Percentiles rank a stretch among this genome's conserved stretches.
Conservation (phyloP, 2,888 invertebrate species). For the Melanargia galathea region DNA sequence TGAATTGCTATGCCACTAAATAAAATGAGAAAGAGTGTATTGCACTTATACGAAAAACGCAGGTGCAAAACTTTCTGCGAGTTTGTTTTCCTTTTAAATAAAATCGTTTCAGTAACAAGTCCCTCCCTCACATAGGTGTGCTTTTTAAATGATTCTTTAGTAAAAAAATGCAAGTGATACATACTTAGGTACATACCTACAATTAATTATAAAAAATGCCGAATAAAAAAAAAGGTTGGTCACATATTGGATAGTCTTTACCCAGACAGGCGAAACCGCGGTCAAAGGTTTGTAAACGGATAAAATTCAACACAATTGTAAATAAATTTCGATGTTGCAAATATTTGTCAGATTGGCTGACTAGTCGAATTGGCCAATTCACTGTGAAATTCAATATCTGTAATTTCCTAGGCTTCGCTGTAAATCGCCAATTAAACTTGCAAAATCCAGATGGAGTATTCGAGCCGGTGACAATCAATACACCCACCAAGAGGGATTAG, state of each 20-base stretch:
- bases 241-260: too few relatives aligned
- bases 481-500: not conserved
- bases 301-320: not conserved
- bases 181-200: too few relatives aligned
- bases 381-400: slow-evolving; percentile 8
- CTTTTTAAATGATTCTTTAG: too few relatives aligned
- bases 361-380: slow-evolving; percentile 10
- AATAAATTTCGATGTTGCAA: not conserved
- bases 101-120: not conserved
- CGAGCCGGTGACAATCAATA: slow-evolving; percentile 7
- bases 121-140: too few relatives aligned
- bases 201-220: too few relatives aligned
- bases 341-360: not conserved
- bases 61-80: not conserved
- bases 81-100: not conserved
- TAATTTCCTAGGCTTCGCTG: not conserved
- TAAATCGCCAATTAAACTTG: slow-evolving; percentile 23
- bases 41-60: not conserved
- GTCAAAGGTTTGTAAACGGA: not conserved
- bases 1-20: not conserved
- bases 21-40: not conserved
- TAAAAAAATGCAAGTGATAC: too few relatives aligned
- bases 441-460: slow-evolving; percentile 11
- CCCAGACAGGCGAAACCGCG: too few relatives aligned
- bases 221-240: too few relatives aligned